A percentile compares a stretch with the other conserved stretches of the same genome.
These are phyloP conservation scores for Schizaphis graminum DNA, from an alignment of 2,888 invertebrate species.

Conservation along the genomic window DNA sequence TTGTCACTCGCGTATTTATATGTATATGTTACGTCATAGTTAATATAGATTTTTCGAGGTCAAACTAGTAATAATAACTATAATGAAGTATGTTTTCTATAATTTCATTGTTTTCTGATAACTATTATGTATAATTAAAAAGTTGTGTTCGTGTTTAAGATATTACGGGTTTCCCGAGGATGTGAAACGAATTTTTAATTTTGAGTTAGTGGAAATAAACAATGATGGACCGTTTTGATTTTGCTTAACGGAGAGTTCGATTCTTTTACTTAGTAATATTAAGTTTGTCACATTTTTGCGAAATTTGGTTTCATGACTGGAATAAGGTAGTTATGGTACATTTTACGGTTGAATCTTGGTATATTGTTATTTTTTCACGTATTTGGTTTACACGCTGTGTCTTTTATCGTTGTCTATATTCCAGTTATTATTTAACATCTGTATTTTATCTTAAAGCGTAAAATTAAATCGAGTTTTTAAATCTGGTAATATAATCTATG, in stretches of 20 bases:
- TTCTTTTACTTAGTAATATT: background rate
- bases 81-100: background rate
- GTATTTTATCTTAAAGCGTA: slow-evolving; percentile 15
- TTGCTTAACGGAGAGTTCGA: background rate
- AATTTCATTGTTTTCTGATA: slow-evolving; percentile 4
- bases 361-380: background rate
- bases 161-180: background rate
- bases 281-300: background rate
- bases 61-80: background rate
- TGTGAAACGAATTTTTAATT: background rate
- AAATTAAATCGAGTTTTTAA: slow-evolving; percentile 35
- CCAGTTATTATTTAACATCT: background rate
- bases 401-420: background rate
- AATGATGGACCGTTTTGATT: background rate
- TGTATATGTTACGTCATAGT: background rate
- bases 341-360: background rate
- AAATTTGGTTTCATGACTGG: background rate
- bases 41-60: background rate
- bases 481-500: background rate
- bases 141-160: background rate
- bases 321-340: background rate
- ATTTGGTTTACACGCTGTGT: background rate
- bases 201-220: background rate
- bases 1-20: background rate
- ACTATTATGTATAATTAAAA: background rate